These are phyloP conservation scores for Carlito syrichta DNA, from an alignment of 2,113 vertebrate species.

Conservation along the genomic window DNA sequence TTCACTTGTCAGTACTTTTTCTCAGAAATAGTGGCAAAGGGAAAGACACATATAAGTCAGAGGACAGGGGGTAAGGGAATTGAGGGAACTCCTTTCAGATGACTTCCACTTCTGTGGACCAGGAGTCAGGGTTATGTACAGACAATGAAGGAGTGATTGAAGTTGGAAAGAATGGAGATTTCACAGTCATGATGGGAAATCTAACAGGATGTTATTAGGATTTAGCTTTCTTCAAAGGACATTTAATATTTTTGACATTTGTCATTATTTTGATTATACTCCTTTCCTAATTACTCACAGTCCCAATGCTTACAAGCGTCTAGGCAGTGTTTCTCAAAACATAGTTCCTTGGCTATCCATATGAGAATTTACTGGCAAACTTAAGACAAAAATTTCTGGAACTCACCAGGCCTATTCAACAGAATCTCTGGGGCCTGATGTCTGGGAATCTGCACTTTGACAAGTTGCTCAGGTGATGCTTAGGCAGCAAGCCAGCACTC, in stretches of 20 bases:
- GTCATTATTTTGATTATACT: not conserved
- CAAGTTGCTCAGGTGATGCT: not conserved
- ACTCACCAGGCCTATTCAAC: not conserved
- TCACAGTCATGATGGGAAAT: not conserved
- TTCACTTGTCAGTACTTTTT: not conserved
- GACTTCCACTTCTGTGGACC: not conserved
- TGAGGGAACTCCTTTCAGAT: not conserved
- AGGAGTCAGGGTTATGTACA: not conserved
- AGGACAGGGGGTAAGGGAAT: not conserved
- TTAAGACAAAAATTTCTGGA: not conserved
- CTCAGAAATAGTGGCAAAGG: not conserved
- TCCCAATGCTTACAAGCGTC: not conserved
- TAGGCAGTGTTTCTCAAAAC: not conserved
- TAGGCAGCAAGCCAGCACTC: not conserved
- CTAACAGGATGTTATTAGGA: not conserved
- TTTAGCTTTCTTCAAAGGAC: not conserved
- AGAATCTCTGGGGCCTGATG: not conserved
- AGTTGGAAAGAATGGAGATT: not conserved
- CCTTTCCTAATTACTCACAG: not conserved
- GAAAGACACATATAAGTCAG: not conserved
- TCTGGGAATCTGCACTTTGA: not conserved
- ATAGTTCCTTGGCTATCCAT: not conserved
- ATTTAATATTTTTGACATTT: not conserved
- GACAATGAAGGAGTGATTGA: not conserved
- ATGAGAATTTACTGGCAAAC: not conserved